Evolutionary conservation across 2,888 invertebrate species (phyloP), one percentile per base, ranked within the genome.

Genomic region (Lepidonotus clava): DNA sequence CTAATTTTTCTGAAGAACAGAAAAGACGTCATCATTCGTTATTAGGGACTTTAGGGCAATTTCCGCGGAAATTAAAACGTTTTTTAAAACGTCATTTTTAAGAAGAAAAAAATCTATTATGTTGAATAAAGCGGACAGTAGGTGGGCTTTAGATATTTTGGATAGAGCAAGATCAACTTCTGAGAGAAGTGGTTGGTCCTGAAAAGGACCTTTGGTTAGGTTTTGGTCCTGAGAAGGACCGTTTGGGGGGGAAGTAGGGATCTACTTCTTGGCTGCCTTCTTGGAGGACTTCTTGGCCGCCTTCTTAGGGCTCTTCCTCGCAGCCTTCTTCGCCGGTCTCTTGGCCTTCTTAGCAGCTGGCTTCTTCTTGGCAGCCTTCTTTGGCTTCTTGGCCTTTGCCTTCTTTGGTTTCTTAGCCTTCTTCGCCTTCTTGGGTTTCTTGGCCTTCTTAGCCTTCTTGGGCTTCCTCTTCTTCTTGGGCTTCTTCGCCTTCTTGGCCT

Each of bases 381-480:
- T 61, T n/a, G 87, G 85, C 46, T 87, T 88, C 71, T 86, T 87
- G 18, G 87, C 87, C 51, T 86, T 80, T 77, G 66, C 89, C 84
- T 91, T 91, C 24, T 90, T 89, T 85, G 90, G 87, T 51, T 84
- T 84, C 84, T 84, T 84, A 18, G 84, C 18, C 46, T 90, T 90
- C 87, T 90, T 90, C 41, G 89, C 89, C 86, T 91, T 91, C 83
- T 88, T 88, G 5, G 88, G 86, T 51, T 86, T 88, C 85, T 87
- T 89, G 5, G 88, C 85, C 88, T 90, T 90, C 86, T n/a, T n/a
- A n/a, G n/a, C n/a, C n/a, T n/a, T n/a, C n/a, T n/a, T n/a, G n/a
- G n/a, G n/a, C n/a, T n/a, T n/a, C n/a, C n/a, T n/a, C n/a, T 90
- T 90, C 38, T 88, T 85, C 83, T 89, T 89, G 6, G 90, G 87